Conservation (phyloP, 2,113 vertebrate genomes). For the Pollimyrus isidori region DNA sequence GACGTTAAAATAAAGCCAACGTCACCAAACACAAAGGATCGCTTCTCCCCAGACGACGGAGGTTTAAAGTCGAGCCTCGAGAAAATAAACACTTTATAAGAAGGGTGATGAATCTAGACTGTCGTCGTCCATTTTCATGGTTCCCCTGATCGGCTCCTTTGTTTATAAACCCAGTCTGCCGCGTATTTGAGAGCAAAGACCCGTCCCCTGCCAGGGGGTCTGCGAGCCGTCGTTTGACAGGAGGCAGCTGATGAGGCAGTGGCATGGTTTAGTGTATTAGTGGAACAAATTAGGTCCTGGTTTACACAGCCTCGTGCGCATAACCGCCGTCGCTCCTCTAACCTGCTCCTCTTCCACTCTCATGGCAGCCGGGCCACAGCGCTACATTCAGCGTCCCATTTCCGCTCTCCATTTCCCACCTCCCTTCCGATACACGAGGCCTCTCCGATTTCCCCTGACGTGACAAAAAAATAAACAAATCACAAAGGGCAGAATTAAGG, state of each 20-base stretch:
- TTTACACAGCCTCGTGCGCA: slow-evolving; percentile 19
- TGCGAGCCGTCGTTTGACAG: slow-evolving; percentile 45
- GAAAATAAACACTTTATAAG: slow-evolving; percentile 6
- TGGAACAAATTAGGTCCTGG: slow-evolving; percentile 47
- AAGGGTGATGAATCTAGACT: not conserved
- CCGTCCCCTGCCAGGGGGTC: slow-evolving; percentile 33
- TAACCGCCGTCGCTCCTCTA: slow-evolving; percentile 37
- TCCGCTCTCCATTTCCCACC: slow-evolving; percentile 8
- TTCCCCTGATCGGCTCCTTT: slow-evolving; percentile 22
- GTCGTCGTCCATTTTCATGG: slow-evolving; percentile 36
- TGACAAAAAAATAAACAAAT: slow-evolving; percentile 15
- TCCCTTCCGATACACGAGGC: not conserved
- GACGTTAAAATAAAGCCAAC: not conserved
- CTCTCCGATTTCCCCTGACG: not conserved
- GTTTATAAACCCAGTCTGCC: slow-evolving; percentile 35
- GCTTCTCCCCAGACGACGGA: not conserved
- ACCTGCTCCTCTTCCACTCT: slow-evolving; percentile 25
- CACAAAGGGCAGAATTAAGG: not conserved
- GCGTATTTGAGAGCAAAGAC: slow-evolving; percentile 30
- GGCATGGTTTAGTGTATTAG: slow-evolving; percentile 47
- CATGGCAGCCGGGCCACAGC: slow-evolving; percentile 38
- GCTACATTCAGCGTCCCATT: slow-evolving; percentile 22
- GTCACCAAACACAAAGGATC: not conserved
- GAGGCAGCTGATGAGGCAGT: slow-evolving; percentile 35
- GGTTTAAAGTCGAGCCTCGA: not conserved